Evolutionary conservation across 2,797 vertebrate genomes (phyloP).

Genomic region (Ibycter americanus): DNA sequence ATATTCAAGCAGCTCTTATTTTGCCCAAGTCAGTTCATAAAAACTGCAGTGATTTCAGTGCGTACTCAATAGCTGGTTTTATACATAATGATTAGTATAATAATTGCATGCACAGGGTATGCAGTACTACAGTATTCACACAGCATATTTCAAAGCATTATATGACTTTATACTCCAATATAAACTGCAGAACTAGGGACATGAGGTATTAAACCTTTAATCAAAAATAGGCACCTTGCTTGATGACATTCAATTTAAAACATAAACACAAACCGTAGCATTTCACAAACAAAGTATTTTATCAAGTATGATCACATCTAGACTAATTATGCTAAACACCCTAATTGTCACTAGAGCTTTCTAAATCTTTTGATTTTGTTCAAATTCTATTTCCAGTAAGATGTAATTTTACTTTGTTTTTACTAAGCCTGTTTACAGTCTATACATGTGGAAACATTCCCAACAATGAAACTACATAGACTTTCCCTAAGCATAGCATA

Average conservation of each 20-base stretch:
- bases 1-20: background rate
- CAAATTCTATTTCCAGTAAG: conserved; percentile 2
- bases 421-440: background rate
- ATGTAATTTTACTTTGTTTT: background rate
- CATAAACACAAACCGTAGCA: background rate
- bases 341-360: conserved; percentile 37
- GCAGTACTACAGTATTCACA: background rate
- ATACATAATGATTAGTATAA: background rate
- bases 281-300: background rate
- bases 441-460: background rate
- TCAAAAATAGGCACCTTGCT: background rate
- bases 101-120: background rate
- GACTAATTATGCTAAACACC: conserved; percentile 36
- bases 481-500: background rate
- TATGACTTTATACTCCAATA: background rate
- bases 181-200: background rate
- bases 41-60: background rate
- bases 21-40: background rate
- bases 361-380: conserved; percentile 18
- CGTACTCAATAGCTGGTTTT: background rate
- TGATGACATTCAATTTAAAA: background rate
- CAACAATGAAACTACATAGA: background rate
- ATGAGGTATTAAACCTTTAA: background rate
- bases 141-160: background rate
- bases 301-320: background rate